Conservation (phyloP, 2,888 invertebrate species). For the Cremastinae sp. region DNA sequence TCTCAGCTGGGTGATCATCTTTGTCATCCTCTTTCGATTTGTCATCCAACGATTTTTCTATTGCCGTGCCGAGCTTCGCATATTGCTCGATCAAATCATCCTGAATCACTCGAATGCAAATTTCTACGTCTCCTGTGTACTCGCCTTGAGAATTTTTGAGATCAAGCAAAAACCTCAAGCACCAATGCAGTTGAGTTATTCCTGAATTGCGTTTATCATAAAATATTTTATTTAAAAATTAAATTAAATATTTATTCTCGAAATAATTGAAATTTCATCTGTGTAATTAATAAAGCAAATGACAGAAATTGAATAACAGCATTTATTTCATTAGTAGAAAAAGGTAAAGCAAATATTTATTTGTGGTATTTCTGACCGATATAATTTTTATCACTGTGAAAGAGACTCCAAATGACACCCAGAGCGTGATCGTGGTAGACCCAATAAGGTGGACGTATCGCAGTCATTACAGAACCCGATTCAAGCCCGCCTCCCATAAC, state of each 20-base stretch:
- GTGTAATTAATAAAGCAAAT: neutral
- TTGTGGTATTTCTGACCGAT: slow-evolving; percentile 60
- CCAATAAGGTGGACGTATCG: slow-evolving; percentile 77
- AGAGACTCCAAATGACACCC: slow-evolving; percentile 79
- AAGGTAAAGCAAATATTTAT: neutral
- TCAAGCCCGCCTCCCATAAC: slow-evolving; percentile 33
- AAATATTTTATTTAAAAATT: too few relatives aligned
- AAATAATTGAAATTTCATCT: neutral
- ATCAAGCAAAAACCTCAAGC: slow-evolving; percentile 77
- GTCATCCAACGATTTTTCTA: slow-evolving; percentile 36
- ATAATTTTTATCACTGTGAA: slow-evolving; percentile 69
- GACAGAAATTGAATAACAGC: too few relatives aligned
- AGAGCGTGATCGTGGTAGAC: slow-evolving; percentile 79
- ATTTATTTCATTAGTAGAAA: too few relatives aligned
- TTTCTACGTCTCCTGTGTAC: slow-evolving; percentile 76
- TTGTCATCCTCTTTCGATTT: neutral
- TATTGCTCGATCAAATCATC: slow-evolving; percentile 78
- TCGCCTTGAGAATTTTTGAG: slow-evolving; percentile 74
- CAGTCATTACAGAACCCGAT: slow-evolving; percentile 58
- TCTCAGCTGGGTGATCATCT: neutral
- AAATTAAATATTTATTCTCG: neutral
- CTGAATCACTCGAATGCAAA: slow-evolving; percentile 77
- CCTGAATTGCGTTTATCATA: too few relatives aligned
- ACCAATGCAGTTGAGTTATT: slow-evolving; percentile 80
- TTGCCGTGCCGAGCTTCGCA: slow-evolving; percentile 66